Percentiles rank a stretch among this genome's conserved stretches.
These are phyloP conservation scores for Deroplatys truncata DNA, from an alignment of 2,888 invertebrate genomes.

Conservation along the genomic window DNA sequence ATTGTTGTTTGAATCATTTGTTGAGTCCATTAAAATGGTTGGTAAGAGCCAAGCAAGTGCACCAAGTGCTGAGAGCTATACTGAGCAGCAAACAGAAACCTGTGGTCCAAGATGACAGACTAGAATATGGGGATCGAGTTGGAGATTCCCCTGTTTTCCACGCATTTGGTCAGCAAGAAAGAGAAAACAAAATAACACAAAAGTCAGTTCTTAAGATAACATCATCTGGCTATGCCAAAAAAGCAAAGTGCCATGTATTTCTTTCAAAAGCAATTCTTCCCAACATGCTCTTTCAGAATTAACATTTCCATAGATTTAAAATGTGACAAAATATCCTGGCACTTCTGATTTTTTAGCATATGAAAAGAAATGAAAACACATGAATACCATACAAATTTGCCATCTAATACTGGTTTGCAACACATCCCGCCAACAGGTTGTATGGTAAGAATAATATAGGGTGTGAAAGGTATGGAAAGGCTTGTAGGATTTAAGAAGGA, in stretches of 20 bases:
- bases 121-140: constrained; percentile 35
- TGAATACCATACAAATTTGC: constrained; percentile 12
- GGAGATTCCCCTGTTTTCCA: constrained; percentile 34
- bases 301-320: constrained; percentile 6
- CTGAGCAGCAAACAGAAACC: constrained; percentile 30
- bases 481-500: neutral
- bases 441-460: neutral
- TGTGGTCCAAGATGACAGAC: constrained; percentile 39
- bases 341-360: constrained; percentile 32
- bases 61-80: constrained; percentile 20
- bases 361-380: constrained; percentile 31
- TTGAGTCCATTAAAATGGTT: neutral
- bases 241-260: neutral
- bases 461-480: neutral
- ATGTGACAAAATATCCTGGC: constrained; percentile 34
- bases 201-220: constrained; percentile 2
- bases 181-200: constrained; percentile 25
- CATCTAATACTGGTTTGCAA: constrained; percentile 20
- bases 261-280: neutral
- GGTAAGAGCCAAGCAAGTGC: constrained; percentile 26
- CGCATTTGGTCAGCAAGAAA: constrained; percentile 32
- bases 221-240: neutral
- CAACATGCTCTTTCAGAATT: neutral
- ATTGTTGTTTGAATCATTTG: neutral
- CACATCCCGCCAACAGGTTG: constrained; percentile 29